Evolutionary conservation across 2,797 vertebrate genomes (phyloP).

Genomic region (Gymnothorax javanicus): DNA sequence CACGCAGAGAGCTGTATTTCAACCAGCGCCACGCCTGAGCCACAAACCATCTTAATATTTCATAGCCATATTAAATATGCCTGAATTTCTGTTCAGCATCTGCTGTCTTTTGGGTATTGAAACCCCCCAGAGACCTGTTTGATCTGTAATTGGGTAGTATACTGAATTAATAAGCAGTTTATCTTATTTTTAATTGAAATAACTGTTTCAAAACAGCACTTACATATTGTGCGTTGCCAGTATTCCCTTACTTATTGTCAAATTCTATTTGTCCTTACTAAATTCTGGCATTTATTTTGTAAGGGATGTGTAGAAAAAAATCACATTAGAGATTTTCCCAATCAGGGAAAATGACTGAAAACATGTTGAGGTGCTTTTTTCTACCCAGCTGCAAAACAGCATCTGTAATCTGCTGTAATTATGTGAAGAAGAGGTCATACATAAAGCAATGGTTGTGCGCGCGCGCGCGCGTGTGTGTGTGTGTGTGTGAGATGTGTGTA

Average conservation of each 20-base stretch:
- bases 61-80: slow-evolving; percentile 91
- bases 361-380: slow-evolving; percentile 36
- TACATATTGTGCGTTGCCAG: slow-evolving; percentile 78
- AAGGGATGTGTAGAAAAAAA: slow-evolving; percentile 48
- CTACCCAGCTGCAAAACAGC: slow-evolving; percentile 43
- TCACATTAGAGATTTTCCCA: slow-evolving; percentile 44
- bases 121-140: slow-evolving; percentile 87
- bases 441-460: background rate
- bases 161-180: slow-evolving; percentile 99
- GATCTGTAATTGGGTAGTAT: slow-evolving; percentile 96
- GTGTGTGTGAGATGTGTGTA: background rate
- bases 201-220: slow-evolving; percentile 78
- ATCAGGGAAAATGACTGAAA: slow-evolving; percentile 46
- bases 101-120: slow-evolving; percentile 88
- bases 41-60: slow-evolving; percentile 96
- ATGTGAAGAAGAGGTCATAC: slow-evolving; percentile 8
- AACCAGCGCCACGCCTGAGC: slow-evolving; percentile 73
- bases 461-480: background rate
- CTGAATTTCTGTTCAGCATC: slow-evolving; percentile 92
- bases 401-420: slow-evolving; percentile 33
- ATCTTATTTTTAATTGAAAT: slow-evolving; percentile 90
- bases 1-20: slow-evolving; percentile 60
- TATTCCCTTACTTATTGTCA: slow-evolving; percentile 66
- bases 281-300: slow-evolving; percentile 54
- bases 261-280: slow-evolving; percentile 40